These are phyloP conservation scores for Drosophila fungiperda DNA, from an alignment of 2,888 invertebrate species.

Conservation along the genomic window DNA sequence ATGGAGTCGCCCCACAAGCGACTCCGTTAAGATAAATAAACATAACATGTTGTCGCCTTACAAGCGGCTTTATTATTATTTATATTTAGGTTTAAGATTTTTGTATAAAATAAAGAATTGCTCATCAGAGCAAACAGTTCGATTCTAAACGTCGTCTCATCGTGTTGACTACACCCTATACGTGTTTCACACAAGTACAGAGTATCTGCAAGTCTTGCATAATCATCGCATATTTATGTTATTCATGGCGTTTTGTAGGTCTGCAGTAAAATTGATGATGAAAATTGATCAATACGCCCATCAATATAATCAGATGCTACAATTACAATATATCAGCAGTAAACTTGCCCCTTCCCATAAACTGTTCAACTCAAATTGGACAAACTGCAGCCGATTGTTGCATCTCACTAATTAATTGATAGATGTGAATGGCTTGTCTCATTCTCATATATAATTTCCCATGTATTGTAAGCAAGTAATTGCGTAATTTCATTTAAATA, in stretches of 20 bases:
- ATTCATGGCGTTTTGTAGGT: neutral
- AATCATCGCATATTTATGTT: neutral
- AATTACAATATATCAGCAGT: neutral
- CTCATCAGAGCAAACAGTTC: too few species aligned
- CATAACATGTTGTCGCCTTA: too few species aligned
- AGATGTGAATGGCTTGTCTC: neutral
- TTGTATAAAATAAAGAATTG: too few species aligned
- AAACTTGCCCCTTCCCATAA: neutral
- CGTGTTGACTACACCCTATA: too few species aligned
- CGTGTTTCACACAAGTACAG: neutral
- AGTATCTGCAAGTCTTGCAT: neutral
- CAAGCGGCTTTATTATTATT: too few species aligned
- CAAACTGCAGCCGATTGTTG: neutral
- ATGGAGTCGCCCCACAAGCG: too few species aligned
- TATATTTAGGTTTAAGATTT: too few species aligned
- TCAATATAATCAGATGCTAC: neutral
- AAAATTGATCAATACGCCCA: neutral
- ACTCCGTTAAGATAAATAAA: too few species aligned
- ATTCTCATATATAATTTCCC: neutral
- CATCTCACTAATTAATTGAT: neutral
- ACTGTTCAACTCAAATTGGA: neutral
- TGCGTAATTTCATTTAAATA: too few species aligned
- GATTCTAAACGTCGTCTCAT: too few species aligned
- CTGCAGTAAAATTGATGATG: conserved; percentile 2
- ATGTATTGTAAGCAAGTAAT: too few species aligned